A percentile compares a stretch with the other conserved stretches of the same genome.
Conservation (phyloP, 2,113 vertebrate genomes). For the Clarias magur region DNA sequence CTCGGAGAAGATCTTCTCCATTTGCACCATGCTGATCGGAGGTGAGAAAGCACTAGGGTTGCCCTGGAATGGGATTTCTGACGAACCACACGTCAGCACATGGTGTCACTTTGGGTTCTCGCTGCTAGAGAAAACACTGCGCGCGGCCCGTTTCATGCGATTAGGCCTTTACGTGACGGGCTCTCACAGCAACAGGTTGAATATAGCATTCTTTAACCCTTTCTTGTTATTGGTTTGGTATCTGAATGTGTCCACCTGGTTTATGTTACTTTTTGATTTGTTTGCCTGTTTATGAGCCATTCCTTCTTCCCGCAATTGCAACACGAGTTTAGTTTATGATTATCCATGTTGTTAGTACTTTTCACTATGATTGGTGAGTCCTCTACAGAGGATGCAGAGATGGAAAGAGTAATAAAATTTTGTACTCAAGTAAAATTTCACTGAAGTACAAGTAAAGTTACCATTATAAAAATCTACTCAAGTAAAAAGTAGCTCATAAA, state of each 20-base stretch:
- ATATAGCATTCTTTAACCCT: not conserved
- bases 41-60: constrained; percentile 60
- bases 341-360: not conserved
- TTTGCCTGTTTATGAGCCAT: not conserved
- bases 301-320: not conserved
- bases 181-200: not conserved
- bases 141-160: not conserved
- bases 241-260: not conserved
- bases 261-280: not conserved
- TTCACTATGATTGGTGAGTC: not conserved
- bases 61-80: not conserved
- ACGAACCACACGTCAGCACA: not conserved
- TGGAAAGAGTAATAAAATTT: no score
- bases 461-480: no score
- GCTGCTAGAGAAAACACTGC: not conserved
- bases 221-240: not conserved
- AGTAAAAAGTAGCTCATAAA: no score
- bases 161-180: not conserved
- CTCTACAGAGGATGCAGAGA: no score
- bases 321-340: not conserved
- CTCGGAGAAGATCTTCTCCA: constrained; percentile 83
- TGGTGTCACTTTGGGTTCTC: not conserved
- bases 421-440: no score
- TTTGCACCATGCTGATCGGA: constrained; percentile 83
- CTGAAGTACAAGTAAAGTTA: no score